A percentile compares a stretch with the other conserved stretches of the same genome.
These are phyloP conservation scores for Ameiurus melas DNA, from an alignment of 2,113 vertebrate genomes.

Conservation along the genomic window DNA sequence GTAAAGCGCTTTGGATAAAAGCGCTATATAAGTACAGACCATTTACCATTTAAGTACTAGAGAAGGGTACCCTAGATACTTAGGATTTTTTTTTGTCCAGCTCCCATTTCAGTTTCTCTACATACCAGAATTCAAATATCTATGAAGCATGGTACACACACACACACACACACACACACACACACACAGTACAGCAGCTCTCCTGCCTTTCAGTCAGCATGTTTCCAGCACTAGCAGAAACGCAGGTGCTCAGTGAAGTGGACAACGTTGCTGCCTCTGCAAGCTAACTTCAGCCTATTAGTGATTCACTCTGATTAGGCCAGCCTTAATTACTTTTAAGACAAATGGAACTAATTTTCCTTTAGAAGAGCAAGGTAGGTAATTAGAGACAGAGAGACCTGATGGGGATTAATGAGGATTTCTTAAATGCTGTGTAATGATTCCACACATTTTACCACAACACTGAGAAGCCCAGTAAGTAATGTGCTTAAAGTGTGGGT, in stretches of 20 bases:
- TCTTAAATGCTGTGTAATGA: slow-evolving; percentile 25
- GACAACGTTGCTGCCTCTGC: slow-evolving; percentile 22
- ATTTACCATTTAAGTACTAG: not conserved
- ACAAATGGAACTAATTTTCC: slow-evolving; percentile 31
- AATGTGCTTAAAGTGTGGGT: not conserved
- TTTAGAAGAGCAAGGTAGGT: slow-evolving; percentile 25
- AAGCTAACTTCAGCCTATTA: slow-evolving; percentile 45
- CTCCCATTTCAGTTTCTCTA: not conserved
- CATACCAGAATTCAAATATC: not conserved
- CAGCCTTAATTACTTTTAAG: slow-evolving; percentile 56
- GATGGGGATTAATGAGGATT: slow-evolving; percentile 41
- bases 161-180: slow-evolving; percentile 2
- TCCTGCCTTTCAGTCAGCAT: not conserved
- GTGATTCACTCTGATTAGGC: slow-evolving; percentile 47
- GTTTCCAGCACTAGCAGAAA: not conserved
- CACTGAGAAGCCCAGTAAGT: not conserved
- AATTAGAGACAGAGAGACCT: slow-evolving; percentile 37
- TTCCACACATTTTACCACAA: not conserved
- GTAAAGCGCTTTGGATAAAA: too few relatives aligned
- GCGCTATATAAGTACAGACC: too few relatives aligned
- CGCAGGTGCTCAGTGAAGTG: slow-evolving; percentile 29
- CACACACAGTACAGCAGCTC: not conserved
- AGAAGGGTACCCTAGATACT: not conserved
- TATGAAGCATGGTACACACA: not conserved
- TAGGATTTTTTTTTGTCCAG: too few relatives aligned